Base-by-base conservation (phyloP, 2,888 invertebrate genomes). In the Cantharis rustica region DNA sequence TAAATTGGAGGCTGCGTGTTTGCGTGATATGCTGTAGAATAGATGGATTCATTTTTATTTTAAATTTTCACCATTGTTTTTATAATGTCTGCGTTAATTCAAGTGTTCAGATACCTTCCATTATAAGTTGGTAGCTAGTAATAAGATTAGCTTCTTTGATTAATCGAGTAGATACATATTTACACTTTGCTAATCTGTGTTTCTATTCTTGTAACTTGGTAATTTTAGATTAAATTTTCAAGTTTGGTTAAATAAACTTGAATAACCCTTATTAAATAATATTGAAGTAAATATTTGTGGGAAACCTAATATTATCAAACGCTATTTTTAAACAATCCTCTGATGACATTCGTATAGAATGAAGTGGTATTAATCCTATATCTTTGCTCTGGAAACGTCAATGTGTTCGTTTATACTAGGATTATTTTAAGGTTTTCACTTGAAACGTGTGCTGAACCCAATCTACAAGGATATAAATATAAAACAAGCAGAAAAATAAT, bases 381-480 rank as follows among this genome's bases (percentile, higher is more conserved):
- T 47, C 47, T 47, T n/a, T 47, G 47, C 47, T 47, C 47, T 47
- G 47, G 20, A 66, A 66, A 66, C 10, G 64, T 15, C 16, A 16
- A 23, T 66, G 64, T 17, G 17, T 66, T n/a, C 64, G 20, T 23
- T 66, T 66, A 20, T 23, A 66, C 13, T 17, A 20, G 64, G 64
- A 66, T 66, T 66, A 66, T 20, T 66, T 66, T 66, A 66, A 66
- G 23, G 64, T 66, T 20, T 17, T 66, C 64, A 20, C 64, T 66
- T 20, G 64, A n/a, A 66, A 66, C 64, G 64, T 66, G 64, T 66
- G 64, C 64, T 66, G n/a, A 66, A 23, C 64, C 23, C 64, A 23
- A 66, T 66, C 64, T 66, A 66, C 64, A 66, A 66, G 64, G 64
- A 66, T 66, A 66, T 66, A 66, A 66, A 66, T 66, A 66, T 20